A percentile compares a stretch with the other conserved stretches of the same genome.
Evolutionary conservation across 2,797 vertebrate genomes (phyloP).

Genomic region (Zalophus californianus): DNA sequence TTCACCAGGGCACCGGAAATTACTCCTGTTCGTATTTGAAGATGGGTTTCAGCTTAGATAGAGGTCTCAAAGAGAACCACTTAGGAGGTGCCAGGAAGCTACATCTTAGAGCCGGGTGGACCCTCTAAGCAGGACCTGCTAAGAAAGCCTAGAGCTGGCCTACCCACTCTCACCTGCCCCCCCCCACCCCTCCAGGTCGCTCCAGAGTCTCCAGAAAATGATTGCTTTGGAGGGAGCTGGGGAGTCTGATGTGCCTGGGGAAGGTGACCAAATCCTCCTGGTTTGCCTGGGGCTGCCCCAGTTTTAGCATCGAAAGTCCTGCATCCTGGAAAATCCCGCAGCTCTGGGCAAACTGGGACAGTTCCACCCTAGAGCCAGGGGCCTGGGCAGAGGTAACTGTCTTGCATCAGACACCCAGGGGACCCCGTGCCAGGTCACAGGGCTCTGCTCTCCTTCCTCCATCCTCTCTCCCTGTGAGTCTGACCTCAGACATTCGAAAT

Average conservation of each 20-base stretch:
- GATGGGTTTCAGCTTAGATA: neutral
- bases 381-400: neutral
- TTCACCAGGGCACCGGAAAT: neutral
- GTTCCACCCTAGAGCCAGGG: neutral
- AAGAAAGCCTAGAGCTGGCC: neutral
- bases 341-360: neutral
- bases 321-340: neutral
- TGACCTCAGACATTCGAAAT: neutral
- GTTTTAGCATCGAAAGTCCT: neutral
- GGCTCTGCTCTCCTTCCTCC: neutral
- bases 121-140: neutral
- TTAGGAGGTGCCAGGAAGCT: neutral
- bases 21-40: neutral
- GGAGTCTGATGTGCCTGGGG: neutral
- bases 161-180: neutral
- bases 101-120: neutral
- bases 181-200: neutral
- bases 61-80: neutral
- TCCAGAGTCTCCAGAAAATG: neutral
- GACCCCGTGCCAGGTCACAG: fast-evolving
- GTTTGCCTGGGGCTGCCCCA: neutral
- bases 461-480: neutral
- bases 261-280: neutral
- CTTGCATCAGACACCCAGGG: neutral
- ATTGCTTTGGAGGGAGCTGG: neutral